Conservation (phyloP, 1,140 invertebrate species). For the Eurosta solidaginis region DNA sequence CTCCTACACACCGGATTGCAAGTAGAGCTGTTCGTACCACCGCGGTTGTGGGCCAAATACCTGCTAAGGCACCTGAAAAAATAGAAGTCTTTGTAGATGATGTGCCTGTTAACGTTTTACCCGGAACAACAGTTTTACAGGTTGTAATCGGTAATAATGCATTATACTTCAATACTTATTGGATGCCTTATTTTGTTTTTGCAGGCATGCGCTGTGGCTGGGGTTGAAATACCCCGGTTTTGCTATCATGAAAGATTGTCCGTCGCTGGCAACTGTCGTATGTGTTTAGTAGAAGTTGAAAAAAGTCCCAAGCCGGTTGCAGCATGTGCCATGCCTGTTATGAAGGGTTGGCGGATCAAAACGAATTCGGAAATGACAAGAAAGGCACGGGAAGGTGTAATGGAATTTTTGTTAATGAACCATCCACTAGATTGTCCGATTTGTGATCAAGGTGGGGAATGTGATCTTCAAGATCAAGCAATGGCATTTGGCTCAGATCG, state of each 20-base stretch:
- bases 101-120: slow-evolving; percentile 89
- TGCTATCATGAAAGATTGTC: slow-evolving; percentile 99
- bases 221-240: slow-evolving; percentile 97
- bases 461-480: slow-evolving; percentile 97
- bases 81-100: slow-evolving; percentile 99
- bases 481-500: slow-evolving; percentile 99
- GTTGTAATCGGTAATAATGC: slow-evolving; percentile 61
- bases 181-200: slow-evolving; percentile 32
- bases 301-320: slow-evolving; percentile 94
- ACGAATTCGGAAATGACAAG: slow-evolving; percentile 95
- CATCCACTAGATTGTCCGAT: slow-evolving; percentile 99
- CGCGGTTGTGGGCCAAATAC: slow-evolving; percentile 58
- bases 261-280: slow-evolving; percentile 97
- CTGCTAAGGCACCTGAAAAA: slow-evolving; percentile 72
- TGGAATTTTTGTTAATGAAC: slow-evolving; percentile 98
- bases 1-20: slow-evolving; percentile 55
- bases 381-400: slow-evolving; percentile 96
- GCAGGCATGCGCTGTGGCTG: slow-evolving; percentile 92
- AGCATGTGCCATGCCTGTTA: slow-evolving; percentile 99
- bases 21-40: slow-evolving; percentile 56
- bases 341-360: slow-evolving; percentile 96
- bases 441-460: slow-evolving; percentile 99
- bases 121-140: slow-evolving; percentile 97
- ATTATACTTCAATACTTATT: neutral
- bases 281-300: slow-evolving; percentile 99